Conservation (phyloP, 2,113 vertebrate species). For the Pogonocichla stellata region DNA sequence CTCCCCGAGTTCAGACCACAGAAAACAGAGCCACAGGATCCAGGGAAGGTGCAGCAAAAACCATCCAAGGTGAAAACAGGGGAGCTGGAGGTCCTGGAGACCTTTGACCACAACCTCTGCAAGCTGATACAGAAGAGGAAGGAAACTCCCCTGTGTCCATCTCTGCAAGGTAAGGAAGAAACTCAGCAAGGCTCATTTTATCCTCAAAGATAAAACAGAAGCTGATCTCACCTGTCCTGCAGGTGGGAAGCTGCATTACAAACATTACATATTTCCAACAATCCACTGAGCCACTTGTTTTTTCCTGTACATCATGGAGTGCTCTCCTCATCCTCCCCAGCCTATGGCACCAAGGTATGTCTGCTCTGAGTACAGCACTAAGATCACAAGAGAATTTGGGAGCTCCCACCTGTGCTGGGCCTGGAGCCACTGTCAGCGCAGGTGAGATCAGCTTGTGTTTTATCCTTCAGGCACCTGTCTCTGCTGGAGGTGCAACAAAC, state of each 20-base stretch:
- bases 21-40: background rate
- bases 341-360: background rate
- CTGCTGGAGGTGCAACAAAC: background rate
- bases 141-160: accelerated
- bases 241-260: background rate
- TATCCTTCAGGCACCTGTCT: background rate
- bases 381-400: background rate
- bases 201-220: background rate
- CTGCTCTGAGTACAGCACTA: background rate
- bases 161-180: background rate
- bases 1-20: background rate
- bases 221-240: background rate
- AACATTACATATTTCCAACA: background rate
- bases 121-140: background rate
- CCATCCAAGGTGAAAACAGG: background rate
- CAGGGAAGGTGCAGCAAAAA: background rate
- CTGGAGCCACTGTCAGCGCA: background rate
- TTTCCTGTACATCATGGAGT: background rate
- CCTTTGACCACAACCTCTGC: background rate
- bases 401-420: background rate
- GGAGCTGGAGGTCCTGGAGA: background rate
- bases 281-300: too few relatives aligned
- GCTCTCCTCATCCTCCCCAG: background rate
- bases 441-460: background rate
- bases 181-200: background rate